These are phyloP conservation scores for Aphidoletes aphidimyza DNA, from an alignment of 2,888 invertebrate species.

Conservation along the genomic window DNA sequence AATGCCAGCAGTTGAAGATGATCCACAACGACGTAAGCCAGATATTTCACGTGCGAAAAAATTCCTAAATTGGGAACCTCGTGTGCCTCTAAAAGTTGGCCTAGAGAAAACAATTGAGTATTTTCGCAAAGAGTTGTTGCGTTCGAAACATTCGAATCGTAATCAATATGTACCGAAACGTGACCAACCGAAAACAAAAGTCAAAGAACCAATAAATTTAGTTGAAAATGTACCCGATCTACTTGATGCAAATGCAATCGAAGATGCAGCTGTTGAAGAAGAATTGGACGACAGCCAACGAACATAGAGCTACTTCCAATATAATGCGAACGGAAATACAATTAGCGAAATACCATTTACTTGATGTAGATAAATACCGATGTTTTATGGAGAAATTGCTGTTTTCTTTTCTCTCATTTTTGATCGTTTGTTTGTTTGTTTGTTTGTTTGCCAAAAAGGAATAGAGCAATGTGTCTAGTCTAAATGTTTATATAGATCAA, in stretches of 20 bases:
- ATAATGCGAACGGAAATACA: no score
- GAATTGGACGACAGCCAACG: no score
- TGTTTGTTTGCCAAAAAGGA: no score
- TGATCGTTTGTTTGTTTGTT: no score
- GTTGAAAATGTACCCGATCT: no score
- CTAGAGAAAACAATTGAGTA: constrained; percentile 92
- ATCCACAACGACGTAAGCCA: constrained; percentile 93
- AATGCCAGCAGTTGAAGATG: constrained; percentile 90
- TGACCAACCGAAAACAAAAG: no score
- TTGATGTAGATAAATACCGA: not conserved
- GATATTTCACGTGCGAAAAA: constrained; percentile 90
- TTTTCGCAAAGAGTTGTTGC: constrained; percentile 86
- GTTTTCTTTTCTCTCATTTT: not conserved
- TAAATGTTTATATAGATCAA: not conserved
- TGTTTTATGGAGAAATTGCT: not conserved
- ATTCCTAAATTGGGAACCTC: constrained; percentile 91
- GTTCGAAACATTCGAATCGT: constrained; percentile 70
- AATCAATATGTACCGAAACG: constrained; percentile 64
- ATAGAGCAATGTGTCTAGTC: constrained; percentile 2
- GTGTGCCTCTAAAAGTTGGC: constrained; percentile 85
- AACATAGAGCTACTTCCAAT: no score
- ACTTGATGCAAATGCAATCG: no score
- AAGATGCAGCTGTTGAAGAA: no score
- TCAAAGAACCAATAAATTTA: not conserved
- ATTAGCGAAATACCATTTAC: not conserved